Evolutionary conservation across 2,797 vertebrate species (phyloP).

Genomic region (Simalia tracyae): DNA sequence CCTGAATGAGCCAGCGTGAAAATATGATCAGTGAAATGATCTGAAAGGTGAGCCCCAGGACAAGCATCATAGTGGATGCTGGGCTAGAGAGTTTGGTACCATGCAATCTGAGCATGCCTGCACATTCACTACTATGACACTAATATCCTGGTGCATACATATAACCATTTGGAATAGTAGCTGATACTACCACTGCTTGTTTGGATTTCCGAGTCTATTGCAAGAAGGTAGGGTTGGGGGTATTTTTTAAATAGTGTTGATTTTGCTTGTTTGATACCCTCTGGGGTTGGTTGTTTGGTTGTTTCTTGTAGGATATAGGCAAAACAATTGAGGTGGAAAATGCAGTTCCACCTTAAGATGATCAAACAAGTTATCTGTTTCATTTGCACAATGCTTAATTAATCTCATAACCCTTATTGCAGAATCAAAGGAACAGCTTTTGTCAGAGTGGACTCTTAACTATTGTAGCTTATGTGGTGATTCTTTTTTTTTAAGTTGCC

Average conservation of each 20-base stretch:
- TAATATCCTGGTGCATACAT: not conserved
- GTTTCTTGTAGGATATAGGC: not conserved
- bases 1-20: not conserved
- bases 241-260: not conserved
- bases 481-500: not conserved
- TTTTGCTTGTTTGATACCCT: not conserved
- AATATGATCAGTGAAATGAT: not conserved
- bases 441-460: not conserved
- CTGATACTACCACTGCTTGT: not conserved
- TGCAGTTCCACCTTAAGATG: slow-evolving; percentile 29
- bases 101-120: not conserved
- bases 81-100: not conserved
- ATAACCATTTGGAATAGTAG: not conserved
- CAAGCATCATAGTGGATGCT: not conserved
- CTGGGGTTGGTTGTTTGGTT: not conserved
- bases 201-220: not conserved
- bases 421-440: slow-evolving; percentile 30
- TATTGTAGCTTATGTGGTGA: not conserved
- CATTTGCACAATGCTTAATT: slow-evolving; percentile 50
- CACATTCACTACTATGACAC: not conserved
- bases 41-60: not conserved
- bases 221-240: no score
- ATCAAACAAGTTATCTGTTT: slow-evolving; percentile 58
- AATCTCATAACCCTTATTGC: slow-evolving; percentile 27
- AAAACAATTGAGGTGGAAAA: not conserved